Base-by-base conservation (phyloP, 2,888 invertebrate species). In the Plagodis dolabraria region DNA sequence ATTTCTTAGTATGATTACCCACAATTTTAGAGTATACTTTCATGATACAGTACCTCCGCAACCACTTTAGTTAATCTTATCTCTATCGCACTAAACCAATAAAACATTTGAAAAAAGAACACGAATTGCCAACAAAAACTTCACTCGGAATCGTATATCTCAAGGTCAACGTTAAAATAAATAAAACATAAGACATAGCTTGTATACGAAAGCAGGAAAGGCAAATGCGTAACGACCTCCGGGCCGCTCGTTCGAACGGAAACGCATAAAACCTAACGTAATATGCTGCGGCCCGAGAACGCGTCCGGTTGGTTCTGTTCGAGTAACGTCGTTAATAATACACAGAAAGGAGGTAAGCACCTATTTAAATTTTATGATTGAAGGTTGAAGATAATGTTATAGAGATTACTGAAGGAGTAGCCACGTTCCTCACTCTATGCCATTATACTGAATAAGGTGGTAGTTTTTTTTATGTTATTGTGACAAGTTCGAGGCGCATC, bases 171-270 rank as follows among this genome's bases (percentile, higher is more conserved):
- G 22, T 22, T 10, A 40, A 40, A 40, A 40, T 40, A 40, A 40
- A 40, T 40, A 40, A 40, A 40, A 60, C 50, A 57, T 64, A 56
- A 50, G 52, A 50, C 58, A 57, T 63, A 67, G 62, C 40, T 10
- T 40, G 8, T 10, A 40, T 10, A 40, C 5, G 59, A 67, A 68
- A 53, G 51, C 72, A 70, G 74, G 67, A 70, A 69, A 68, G 72
- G 71, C 72, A 75, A 70, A 73, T 69, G 71, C 70, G 68, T 76
- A 75, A 79, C 68, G 76, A 75, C 72, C 72, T 73, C 71, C 70
- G 72, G 68, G 53, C 67, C 68, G 68, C 52, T 65, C 66, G 67
- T 60, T 64, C 68, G 63, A 70, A 74, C 73, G 79, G 76, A 75
- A 70, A 65, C 67, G 57, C 68, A 68, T 76, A 72, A 75, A 75